A percentile compares a stretch with the other conserved stretches of the same genome.
These are phyloP conservation scores for Tinamus major DNA, from an alignment of 2,797 vertebrate genomes.

Conservation along the genomic window DNA sequence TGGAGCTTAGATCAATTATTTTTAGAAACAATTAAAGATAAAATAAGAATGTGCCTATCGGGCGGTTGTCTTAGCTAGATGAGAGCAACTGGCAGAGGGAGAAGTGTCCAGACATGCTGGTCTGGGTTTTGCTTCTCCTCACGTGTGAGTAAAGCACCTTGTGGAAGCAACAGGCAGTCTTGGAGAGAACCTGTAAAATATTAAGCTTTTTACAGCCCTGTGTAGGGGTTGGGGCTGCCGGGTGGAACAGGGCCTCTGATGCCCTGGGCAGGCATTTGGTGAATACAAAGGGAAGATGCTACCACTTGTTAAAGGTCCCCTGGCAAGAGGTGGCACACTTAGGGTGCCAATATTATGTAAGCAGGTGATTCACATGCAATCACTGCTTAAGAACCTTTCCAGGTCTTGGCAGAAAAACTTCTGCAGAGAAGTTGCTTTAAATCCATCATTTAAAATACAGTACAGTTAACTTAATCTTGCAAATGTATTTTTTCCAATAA, in stretches of 20 bases:
- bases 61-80: not conserved
- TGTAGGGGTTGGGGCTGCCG: not conserved
- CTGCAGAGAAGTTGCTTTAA: not conserved
- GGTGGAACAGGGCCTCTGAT: not conserved
- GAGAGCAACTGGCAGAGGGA: not conserved
- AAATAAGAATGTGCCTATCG: not conserved
- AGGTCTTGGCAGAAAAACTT: not conserved
- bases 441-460: not conserved
- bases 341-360: not conserved
- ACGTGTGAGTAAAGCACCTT: not conserved
- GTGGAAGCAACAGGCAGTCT: not conserved
- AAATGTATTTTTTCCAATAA: not conserved
- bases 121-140: not conserved
- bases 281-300: too few relatives aligned
- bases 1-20: not conserved
- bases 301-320: not conserved
- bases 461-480: fast-evolving
- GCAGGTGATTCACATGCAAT: not conserved
- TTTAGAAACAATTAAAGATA: not conserved
- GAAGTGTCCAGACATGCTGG: not conserved
- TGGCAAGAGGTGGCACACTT: not conserved
- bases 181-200: not conserved
- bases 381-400: not conserved
- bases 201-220: not conserved
- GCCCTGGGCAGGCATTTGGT: too few relatives aligned